A percentile compares a stretch with the other conserved stretches of the same genome.
These are phyloP conservation scores for Garra rufa DNA, from an alignment of 2,113 vertebrate species.

Conservation along the genomic window DNA sequence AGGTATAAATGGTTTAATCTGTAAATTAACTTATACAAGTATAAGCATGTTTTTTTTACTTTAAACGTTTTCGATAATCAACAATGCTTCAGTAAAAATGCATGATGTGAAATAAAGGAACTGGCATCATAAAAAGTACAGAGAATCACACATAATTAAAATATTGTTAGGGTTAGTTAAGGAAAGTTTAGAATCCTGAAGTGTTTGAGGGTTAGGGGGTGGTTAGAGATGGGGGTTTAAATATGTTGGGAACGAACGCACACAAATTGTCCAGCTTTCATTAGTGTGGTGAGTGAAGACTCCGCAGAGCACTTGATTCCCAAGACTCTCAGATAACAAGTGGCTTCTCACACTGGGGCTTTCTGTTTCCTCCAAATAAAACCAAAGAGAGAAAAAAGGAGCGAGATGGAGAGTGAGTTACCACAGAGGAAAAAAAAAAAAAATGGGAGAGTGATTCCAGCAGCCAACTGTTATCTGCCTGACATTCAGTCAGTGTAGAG, in stretches of 20 bases:
- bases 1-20: no score
- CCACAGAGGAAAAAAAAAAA: slow-evolving; percentile 53
- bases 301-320: slow-evolving; percentile 78
- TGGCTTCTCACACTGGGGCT: slow-evolving; percentile 82
- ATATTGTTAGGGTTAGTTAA: slow-evolving; percentile 38
- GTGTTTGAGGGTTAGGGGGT: slow-evolving; percentile 24
- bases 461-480: slow-evolving; percentile 76
- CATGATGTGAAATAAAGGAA: neutral
- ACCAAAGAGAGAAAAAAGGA: slow-evolving; percentile 63
- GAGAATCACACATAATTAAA: neutral
- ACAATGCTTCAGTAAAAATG: no score
- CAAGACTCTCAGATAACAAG: slow-evolving; percentile 87
- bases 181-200: slow-evolving; percentile 35
- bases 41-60: no score
- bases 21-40: no score
- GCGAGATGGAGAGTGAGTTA: slow-evolving; percentile 48
- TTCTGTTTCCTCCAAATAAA: slow-evolving; percentile 82
- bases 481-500: slow-evolving; percentile 71
- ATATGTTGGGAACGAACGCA: slow-evolving; percentile 79
- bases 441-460: slow-evolving; percentile 76
- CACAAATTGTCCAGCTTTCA: slow-evolving; percentile 83
- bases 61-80: no score
- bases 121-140: neutral
- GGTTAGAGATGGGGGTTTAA: slow-evolving; percentile 70
- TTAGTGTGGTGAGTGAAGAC: slow-evolving; percentile 84